Base-by-base conservation (phyloP, 2,797 vertebrate genomes). In the Garrulus glandarius region DNA sequence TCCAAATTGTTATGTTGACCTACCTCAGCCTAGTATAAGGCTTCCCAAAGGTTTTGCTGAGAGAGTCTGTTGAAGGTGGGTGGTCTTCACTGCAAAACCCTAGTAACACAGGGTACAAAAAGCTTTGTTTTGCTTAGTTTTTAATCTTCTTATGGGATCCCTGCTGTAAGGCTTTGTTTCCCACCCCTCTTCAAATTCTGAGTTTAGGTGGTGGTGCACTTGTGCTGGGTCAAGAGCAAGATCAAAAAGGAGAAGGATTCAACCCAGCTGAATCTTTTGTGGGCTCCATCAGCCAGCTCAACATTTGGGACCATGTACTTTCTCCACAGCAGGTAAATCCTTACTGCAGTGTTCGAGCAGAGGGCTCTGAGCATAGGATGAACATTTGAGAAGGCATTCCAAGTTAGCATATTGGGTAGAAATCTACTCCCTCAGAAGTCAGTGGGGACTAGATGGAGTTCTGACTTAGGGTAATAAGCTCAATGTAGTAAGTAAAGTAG, bases 231-330 rank as follows among this genome's bases (percentile, higher is more conserved):
- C 99, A 99, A 97, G 99, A 99, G 84, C 99, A 99, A 97, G 99
- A 99, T 97, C 98, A 98, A 97, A 99, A 98, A 95, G 99, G 99
- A 22, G 99, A 99, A 70, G 99, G 99, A 65, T 99, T 99, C 97
- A 99, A 99, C 94, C 99, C 99, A 41, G 99, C 99, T 5, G 99
- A 99, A 96, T 99, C 99, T 78, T 99, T 99, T 76, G 99, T 99
- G 47, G 99, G 99, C n/a, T 99, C 99, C 85, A 97, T 99, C 94
- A 99, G 99, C 97, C 99, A 99, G 61, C 98, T 99, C 80, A 99
- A 99, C 97, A 99, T 99, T 96, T 99, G 99, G 99, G 98, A 99
- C 97, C 97, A 98, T 36, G 98, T 99, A 83, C 98, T 99, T 61
- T 98, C 98, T 59, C 98, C 98, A 89, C 98, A 99, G 91, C 99